phyloP scores from a whole-genome alignment of 2,113 vertebrate genomes.

The Strix aluco region DNA sequence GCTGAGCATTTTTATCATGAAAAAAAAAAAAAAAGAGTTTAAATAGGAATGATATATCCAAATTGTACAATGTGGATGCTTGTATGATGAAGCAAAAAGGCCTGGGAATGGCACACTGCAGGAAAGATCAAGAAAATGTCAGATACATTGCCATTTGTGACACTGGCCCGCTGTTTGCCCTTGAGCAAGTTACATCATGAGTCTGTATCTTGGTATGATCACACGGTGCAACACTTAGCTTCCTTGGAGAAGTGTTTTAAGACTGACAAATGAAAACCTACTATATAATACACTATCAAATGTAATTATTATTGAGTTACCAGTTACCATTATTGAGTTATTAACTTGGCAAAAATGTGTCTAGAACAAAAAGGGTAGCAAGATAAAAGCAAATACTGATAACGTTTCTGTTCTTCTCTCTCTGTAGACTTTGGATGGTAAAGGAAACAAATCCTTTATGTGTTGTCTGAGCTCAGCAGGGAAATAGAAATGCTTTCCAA shows the following conservation, averaged over 20 bases:
- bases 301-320: slow-evolving; percentile 57
- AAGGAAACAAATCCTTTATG: neutral
- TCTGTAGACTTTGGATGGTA: neutral
- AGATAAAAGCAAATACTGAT: neutral
- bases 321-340: slow-evolving; percentile 19
- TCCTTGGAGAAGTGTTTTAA: slow-evolving; percentile 9
- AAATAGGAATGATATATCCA: neutral
- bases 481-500: neutral
- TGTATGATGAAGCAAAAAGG: neutral
- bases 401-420: neutral
- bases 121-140: neutral
- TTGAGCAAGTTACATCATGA: neutral
- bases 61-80: accelerated
- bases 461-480: neutral
- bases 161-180: neutral
- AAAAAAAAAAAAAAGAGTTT: neutral
- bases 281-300: slow-evolving; percentile 21
- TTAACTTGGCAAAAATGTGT: slow-evolving; percentile 37
- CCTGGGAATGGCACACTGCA: neutral
- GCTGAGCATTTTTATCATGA: neutral
- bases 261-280: slow-evolving; percentile 28
- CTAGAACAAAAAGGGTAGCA: neutral
- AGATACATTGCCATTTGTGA: neutral
- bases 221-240: neutral
- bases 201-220: neutral